phyloP scores from a whole-genome alignment of 2,113 vertebrate genomes.

The Hypocryptadius cinnamomeus region DNA sequence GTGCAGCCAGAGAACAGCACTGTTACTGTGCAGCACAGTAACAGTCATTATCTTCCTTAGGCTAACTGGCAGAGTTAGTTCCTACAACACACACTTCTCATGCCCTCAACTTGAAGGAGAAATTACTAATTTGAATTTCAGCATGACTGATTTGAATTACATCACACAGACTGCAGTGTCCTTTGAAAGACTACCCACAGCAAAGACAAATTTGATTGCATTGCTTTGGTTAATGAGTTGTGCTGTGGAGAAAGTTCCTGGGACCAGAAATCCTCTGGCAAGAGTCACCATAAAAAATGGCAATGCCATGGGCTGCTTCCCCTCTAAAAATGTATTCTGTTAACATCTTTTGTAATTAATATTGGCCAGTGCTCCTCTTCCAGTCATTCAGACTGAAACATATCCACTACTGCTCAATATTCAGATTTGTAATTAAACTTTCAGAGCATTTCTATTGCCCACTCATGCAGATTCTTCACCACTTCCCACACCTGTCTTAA shows the following conservation, averaged over 20 bases:
- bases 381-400: background rate
- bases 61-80: background rate
- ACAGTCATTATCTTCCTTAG: background rate
- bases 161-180: background rate
- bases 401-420: background rate
- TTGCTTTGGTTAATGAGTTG: background rate
- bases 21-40: background rate
- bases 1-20: background rate
- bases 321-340: background rate
- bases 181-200: background rate
- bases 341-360: background rate
- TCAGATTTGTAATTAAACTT: background rate
- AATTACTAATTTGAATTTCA: background rate
- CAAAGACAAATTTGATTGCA: background rate
- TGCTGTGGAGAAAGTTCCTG: background rate
- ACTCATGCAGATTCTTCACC: background rate
- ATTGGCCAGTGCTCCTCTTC: background rate
- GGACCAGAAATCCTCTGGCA: background rate
- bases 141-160: background rate
- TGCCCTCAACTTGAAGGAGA: background rate
- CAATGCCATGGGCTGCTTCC: background rate
- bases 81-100: background rate
- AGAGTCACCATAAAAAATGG: background rate
- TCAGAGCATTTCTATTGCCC: background rate
- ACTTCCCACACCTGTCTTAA: background rate